Conservation (phyloP, 1,140 invertebrate genomes). For the Drosophila tsacasi region DNA sequence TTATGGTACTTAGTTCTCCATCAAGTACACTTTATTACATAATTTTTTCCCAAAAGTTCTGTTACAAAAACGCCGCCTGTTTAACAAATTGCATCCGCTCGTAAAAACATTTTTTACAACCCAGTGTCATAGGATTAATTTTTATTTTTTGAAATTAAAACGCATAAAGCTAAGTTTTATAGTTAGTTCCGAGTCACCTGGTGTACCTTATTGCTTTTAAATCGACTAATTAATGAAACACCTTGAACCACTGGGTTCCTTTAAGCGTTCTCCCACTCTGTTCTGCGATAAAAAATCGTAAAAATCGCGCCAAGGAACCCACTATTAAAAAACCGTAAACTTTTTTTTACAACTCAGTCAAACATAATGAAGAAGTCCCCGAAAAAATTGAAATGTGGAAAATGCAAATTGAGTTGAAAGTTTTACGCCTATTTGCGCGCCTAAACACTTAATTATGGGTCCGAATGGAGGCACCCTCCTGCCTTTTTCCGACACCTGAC, state of each 20-base stretch:
- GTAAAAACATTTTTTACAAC: conserved; percentile 60
- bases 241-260: conserved; percentile 12
- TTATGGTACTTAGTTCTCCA: background rate
- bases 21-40: background rate
- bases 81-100: conserved; percentile 44
- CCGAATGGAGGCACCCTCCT: conserved; percentile 9
- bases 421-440: conserved; percentile 74
- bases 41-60: background rate
- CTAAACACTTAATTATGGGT: conserved; percentile 77
- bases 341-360: conserved; percentile 51
- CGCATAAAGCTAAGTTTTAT: conserved; percentile 44
- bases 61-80: background rate
- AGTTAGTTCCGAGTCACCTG: conserved; percentile 21
- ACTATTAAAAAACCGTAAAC: conserved; percentile 72
- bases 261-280: background rate
- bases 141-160: conserved; percentile 54
- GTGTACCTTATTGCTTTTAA: conserved; percentile 55
- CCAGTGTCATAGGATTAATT: conserved; percentile 47
- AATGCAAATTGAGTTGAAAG: conserved; percentile 79
- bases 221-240: conserved; percentile 71
- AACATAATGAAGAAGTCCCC: conserved; percentile 8
- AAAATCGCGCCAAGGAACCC: conserved; percentile 61
- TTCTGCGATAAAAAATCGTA: conserved; percentile 37
- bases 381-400: conserved; percentile 66
- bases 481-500: conserved; percentile 52